A percentile compares a stretch with the other conserved stretches of the same genome.
Conservation (phyloP, 2,888 invertebrate species). For the Ypsolopha scabrella region DNA sequence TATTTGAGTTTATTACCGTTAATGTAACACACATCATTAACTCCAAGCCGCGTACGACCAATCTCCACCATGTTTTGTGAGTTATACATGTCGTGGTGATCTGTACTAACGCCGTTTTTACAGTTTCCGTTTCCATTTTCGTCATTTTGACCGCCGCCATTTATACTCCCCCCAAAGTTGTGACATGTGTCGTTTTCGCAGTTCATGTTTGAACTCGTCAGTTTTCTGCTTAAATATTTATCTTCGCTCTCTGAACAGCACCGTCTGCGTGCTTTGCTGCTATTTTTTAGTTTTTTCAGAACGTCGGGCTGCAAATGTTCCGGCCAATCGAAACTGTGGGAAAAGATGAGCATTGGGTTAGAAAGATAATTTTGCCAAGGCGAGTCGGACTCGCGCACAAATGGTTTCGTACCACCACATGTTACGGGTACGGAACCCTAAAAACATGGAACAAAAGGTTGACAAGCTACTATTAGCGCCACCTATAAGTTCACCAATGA, state of each 20-base stretch:
- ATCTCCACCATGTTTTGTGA: constrained; percentile 73
- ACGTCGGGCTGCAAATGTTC: constrained; percentile 50
- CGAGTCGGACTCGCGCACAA: too few relatives aligned
- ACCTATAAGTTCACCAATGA: too few relatives aligned
- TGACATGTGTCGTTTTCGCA: not conserved
- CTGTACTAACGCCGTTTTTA: constrained; percentile 6
- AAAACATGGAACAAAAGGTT: too few relatives aligned
- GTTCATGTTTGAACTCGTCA: not conserved
- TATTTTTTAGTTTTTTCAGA: constrained; percentile 32
- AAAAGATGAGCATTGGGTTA: too few relatives aligned
- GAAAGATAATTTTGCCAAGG: too few relatives aligned
- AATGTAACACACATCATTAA: constrained; percentile 93
- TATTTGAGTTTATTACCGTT: constrained; percentile 76
- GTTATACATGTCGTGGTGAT: constrained; percentile 33
- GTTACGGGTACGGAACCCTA: too few relatives aligned
- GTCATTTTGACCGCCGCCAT: constrained; percentile 11
- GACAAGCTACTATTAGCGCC: too few relatives aligned
- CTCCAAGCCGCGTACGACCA: constrained; percentile 72
- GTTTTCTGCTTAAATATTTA: constrained; percentile 9
- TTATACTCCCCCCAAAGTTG: constrained; percentile 13
- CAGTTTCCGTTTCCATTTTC: constrained; percentile 7
- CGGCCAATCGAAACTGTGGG: constrained; percentile 82
- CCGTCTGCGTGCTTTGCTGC: constrained; percentile 12
- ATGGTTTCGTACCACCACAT: too few relatives aligned
- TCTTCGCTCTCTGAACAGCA: constrained; percentile 29